A percentile compares a stretch with the other conserved stretches of the same genome.
phyloP scores from a whole-genome alignment of 2,888 invertebrate species.

The Lumbricus terrestris region DNA sequence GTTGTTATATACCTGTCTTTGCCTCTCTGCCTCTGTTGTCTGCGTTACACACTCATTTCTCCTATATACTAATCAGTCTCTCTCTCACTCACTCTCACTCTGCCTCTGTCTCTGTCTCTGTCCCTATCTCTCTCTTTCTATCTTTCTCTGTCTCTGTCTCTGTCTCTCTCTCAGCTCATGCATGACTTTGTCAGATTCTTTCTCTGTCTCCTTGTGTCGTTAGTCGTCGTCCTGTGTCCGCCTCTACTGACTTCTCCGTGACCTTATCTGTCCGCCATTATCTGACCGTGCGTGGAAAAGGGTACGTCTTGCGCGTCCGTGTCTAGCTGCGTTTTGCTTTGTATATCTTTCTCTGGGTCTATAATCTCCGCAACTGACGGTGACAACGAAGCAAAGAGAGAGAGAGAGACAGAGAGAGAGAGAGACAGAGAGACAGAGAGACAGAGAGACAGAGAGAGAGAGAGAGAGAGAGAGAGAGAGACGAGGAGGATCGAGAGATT shows the following conservation, averaged over 20 bases:
- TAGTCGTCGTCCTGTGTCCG: not conserved
- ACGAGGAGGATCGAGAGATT: not conserved
- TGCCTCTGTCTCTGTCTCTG: too few species aligned
- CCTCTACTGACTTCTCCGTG: not conserved
- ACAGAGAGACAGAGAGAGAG: too few species aligned
- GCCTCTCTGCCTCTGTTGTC: not conserved
- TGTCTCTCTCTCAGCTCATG: not conserved
- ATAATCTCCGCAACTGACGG: not conserved
- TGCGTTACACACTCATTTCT: not conserved
- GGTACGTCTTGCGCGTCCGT: not conserved
- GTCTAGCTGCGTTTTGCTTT: not conserved
- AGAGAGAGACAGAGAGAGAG: too few species aligned
- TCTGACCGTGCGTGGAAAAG: not conserved
- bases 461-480: too few species aligned
- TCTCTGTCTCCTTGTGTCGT: not conserved
- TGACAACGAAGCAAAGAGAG: too few species aligned
- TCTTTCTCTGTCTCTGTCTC: not conserved
- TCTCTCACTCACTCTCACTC: too few species aligned
- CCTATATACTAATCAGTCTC: not conserved
- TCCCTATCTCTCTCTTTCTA: too few species aligned
- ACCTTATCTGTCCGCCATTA: not conserved
- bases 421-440: too few species aligned
- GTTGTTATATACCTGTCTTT: too few species aligned
- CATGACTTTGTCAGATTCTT: not conserved
- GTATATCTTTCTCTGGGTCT: not conserved